Base-by-base conservation (phyloP, 1,140 invertebrate genomes). In the Neodiprion virginianus region DNA sequence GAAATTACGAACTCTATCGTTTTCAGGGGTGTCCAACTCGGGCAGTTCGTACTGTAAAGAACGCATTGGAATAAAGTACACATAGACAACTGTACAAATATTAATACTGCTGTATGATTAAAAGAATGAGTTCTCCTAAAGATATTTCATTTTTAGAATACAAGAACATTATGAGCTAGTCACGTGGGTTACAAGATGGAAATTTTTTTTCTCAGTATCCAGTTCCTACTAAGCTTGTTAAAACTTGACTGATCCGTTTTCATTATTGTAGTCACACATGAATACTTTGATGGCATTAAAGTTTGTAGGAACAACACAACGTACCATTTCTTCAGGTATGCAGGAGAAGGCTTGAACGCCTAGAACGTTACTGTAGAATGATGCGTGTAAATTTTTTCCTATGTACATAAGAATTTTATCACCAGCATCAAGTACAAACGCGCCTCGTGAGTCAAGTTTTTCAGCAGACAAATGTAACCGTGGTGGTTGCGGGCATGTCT, bases 371-470 rank as follows among this genome's bases (percentile, higher is more conserved):
- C 92, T 92, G 78, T 97, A 92, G 83, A 96, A 95, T 48, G 92
- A 89, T 48, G 93, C 90, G 82, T 93, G 92, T 49, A 97, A 92
- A 76, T 92, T 94, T 75, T 95, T 93, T 23, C 97, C 95, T 2
- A 99, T 91, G 82, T 97, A 97, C 17, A 99, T 87, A 70, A 95
- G 93, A 85, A 99, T 95, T 70, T 91, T 90, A 69, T 95, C 92
- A 7, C 96, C 96, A 69, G 93, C 92, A 86, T 99, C 98, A 86
- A 99, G 89, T 1, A 99, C 88, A 85, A 98, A 99, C 17, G 95
- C 95, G 11, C 98, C 98, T 78, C 93, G 93, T 8, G 94, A 92
- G 83, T 97, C 96, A 72, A 99, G 84, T 82, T 91, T 92, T 79
- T 93, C 92, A 14, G 94, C 93, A 7, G 92, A 92, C 1, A 95